Conservation (phyloP, 2,113 vertebrate genomes). For the Callipepla californica region DNA sequence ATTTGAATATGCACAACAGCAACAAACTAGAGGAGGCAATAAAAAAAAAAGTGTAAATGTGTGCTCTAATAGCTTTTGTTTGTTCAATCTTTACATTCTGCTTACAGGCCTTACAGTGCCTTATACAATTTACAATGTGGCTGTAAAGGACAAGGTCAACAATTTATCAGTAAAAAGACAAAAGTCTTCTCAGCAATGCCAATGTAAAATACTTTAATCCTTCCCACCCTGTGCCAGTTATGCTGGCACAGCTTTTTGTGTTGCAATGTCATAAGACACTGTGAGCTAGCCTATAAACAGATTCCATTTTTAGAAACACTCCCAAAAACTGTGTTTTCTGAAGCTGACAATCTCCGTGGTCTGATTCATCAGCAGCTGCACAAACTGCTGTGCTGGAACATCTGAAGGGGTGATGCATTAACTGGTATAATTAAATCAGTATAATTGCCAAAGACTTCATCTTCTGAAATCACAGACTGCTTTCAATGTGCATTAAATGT, state of each 20-base stretch:
- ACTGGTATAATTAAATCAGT: background rate
- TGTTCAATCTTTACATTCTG: background rate
- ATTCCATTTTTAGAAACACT: background rate
- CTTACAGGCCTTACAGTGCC: background rate
- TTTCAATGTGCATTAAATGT: background rate
- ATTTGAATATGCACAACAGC: conserved; percentile 1
- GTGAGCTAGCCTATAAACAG: background rate
- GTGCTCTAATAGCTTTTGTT: background rate
- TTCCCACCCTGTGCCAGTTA: background rate
- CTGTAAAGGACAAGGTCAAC: background rate
- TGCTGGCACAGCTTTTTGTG: background rate
- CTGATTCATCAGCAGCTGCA: conserved; percentile 65
- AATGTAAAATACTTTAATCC: background rate
- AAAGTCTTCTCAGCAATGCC: background rate
- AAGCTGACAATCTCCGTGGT: background rate
- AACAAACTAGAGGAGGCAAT: background rate
- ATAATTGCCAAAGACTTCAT: background rate
- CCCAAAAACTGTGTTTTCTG: background rate
- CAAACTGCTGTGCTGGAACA: background rate
- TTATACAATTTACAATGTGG: background rate
- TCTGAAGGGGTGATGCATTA: background rate
- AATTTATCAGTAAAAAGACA: background rate
- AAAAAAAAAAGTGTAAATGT: background rate
- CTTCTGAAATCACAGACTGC: background rate
- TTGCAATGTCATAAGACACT: background rate